These are phyloP conservation scores for Eupithecia abbreviata DNA, from an alignment of 2,888 invertebrate species.

Conservation along the genomic window DNA sequence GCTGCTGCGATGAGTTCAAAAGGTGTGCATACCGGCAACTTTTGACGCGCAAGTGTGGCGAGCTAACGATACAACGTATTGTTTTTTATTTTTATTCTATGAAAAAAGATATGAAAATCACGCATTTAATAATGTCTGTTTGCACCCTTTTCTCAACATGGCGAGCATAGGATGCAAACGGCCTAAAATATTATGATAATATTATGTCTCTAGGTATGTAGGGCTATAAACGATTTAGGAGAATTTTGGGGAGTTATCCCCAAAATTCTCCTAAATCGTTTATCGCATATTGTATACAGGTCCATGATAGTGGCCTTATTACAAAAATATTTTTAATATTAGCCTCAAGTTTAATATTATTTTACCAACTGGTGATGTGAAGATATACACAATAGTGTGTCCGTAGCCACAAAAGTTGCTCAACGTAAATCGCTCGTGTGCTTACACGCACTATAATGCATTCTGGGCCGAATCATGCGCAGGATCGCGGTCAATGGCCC, in stretches of 20 bases:
- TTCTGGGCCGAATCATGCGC: conserved; percentile 74
- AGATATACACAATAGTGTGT: not conserved
- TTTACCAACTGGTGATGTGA: not conserved
- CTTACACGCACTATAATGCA: conserved; percentile 60
- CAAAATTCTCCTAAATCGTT: not conserved
- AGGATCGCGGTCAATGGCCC: conserved; percentile 74
- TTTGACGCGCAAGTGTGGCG: not conserved
- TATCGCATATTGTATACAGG: not conserved
- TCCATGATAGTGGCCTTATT: not conserved
- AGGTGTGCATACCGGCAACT: conserved; percentile 21
- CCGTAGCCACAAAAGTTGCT: conserved; percentile 5
- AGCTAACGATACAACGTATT: not conserved
- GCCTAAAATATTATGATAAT: not conserved
- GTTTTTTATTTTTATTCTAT: not conserved
- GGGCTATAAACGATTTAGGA: too few species aligned
- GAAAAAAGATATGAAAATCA: not conserved
- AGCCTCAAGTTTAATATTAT: not conserved
- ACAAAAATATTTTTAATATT: too few species aligned
- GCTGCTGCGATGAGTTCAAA: conserved; percentile 64
- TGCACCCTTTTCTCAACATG: not conserved
- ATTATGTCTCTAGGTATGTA: not conserved
- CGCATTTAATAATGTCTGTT: not conserved
- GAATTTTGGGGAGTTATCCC: too few species aligned
- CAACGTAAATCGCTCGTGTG: conserved; percentile 29
- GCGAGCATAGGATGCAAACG: not conserved